Conservation (phyloP, 1,140 invertebrate genomes). For the Drosophila guanche region DNA sequence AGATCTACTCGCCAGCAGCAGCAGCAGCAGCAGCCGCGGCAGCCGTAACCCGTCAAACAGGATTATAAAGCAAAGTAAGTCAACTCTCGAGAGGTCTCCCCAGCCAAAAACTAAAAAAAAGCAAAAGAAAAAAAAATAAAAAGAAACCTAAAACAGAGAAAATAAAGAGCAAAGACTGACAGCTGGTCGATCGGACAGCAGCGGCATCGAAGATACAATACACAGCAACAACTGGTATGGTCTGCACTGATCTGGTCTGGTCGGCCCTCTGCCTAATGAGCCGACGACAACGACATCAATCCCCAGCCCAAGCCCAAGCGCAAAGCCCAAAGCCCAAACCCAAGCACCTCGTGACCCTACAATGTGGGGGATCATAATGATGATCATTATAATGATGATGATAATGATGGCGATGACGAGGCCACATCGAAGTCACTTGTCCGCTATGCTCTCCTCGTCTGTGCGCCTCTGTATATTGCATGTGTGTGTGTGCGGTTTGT, state of each 20-base stretch:
- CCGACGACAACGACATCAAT: constrained; percentile 30
- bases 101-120: constrained; percentile 15
- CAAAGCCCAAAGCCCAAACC: constrained; percentile 16
- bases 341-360: constrained; percentile 53
- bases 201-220: constrained; percentile 22
- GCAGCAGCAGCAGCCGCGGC: too few species aligned
- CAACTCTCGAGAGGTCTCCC: constrained; percentile 54
- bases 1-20: constrained; percentile 50
- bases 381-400: constrained; percentile 31
- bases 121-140: constrained; percentile 20
- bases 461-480: not conserved
- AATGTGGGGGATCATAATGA: constrained; percentile 4
- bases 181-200: constrained; percentile 51
- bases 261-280: constrained; percentile 53
- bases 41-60: constrained; percentile 73
- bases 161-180: constrained; percentile 58
- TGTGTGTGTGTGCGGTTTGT: constrained; percentile 26
- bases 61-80: constrained; percentile 81
- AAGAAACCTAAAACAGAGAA: constrained; percentile 45
- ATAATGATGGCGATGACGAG: constrained; percentile 46
- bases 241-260: constrained; percentile 58
- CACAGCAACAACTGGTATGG: constrained; percentile 59
- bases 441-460: constrained; percentile 2
- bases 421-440: constrained; percentile 54
- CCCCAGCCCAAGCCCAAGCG: constrained; percentile 10